Evolutionary conservation across 2,113 vertebrate species (phyloP).

Genomic region (Gavia stellata): DNA sequence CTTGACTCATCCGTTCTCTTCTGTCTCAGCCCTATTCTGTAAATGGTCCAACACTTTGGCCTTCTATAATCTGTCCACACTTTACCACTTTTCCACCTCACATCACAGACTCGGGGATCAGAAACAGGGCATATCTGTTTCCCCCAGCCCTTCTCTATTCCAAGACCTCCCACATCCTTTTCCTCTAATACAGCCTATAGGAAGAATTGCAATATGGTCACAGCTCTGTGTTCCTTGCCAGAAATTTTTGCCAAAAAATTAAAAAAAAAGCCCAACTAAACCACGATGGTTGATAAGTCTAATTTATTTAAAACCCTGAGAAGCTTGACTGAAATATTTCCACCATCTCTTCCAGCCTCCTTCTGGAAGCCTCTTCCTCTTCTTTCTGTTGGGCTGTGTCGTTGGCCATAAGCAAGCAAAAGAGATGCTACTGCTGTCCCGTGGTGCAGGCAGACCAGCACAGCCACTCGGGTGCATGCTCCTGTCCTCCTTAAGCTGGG

Average conservation of each 20-base stretch:
- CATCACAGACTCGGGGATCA: neutral
- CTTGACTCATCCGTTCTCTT: neutral
- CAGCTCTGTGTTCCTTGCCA: neutral
- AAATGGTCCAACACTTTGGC: neutral
- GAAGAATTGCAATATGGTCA: slow-evolving; percentile 4
- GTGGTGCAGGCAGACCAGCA: neutral
- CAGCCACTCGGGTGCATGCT: fast-evolving
- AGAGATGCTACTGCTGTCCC: neutral
- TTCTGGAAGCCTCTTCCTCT: neutral
- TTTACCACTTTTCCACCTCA: neutral
- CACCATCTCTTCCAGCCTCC: neutral
- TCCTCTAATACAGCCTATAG: neutral
- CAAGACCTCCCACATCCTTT: slow-evolving; percentile 52
- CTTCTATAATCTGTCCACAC: neutral
- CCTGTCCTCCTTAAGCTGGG: neutral
- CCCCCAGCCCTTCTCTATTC: neutral
- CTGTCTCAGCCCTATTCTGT: neutral
- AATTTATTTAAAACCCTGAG: slow-evolving; percentile 14
- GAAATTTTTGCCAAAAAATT: slow-evolving; percentile 39
- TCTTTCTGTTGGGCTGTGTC: neutral
- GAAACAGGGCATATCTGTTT: neutral
- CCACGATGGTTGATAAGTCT: slow-evolving; percentile 27
- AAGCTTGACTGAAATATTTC: slow-evolving; percentile 43
- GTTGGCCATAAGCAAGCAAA: neutral
- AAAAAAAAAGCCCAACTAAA: neutral